These are phyloP conservation scores for Cettia cetti DNA, from an alignment of 2,113 vertebrate genomes.

Conservation along the genomic window DNA sequence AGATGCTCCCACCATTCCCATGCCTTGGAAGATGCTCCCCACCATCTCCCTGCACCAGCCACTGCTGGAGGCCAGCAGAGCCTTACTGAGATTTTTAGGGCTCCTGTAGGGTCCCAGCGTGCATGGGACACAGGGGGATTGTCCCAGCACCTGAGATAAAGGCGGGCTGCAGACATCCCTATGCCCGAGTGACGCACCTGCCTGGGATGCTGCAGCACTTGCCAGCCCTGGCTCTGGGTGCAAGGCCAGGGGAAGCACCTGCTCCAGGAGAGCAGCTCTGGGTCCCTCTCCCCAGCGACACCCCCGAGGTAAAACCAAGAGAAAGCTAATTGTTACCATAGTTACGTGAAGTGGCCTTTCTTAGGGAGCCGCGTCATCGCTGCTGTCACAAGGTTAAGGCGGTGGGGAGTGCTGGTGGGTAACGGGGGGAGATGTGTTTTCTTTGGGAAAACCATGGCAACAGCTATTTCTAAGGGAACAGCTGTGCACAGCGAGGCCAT, in stretches of 20 bases:
- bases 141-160: neutral
- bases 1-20: neutral
- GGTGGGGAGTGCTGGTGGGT: conserved; percentile 62
- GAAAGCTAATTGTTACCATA: conserved; percentile 75
- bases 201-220: neutral
- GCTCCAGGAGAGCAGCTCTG: neutral
- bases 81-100: neutral
- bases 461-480: conserved; percentile 71
- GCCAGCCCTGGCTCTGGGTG: neutral
- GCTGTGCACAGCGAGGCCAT: conserved; percentile 52
- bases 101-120: neutral
- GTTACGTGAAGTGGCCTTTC: conserved; percentile 74
- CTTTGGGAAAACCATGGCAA: conserved; percentile 76
- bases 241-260: neutral
- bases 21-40: neutral
- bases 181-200: rapidly evolving
- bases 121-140: neutral
- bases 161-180: neutral
- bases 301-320: conserved; percentile 69
- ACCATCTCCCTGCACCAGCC: neutral
- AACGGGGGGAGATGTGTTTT: conserved; percentile 52
- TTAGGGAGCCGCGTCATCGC: conserved; percentile 68
- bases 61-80: neutral
- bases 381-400: conserved; percentile 73
- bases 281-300: conserved; percentile 25